Evolutionary conservation across 2,797 vertebrate genomes (phyloP).

Genomic region (Danio tinwini): DNA sequence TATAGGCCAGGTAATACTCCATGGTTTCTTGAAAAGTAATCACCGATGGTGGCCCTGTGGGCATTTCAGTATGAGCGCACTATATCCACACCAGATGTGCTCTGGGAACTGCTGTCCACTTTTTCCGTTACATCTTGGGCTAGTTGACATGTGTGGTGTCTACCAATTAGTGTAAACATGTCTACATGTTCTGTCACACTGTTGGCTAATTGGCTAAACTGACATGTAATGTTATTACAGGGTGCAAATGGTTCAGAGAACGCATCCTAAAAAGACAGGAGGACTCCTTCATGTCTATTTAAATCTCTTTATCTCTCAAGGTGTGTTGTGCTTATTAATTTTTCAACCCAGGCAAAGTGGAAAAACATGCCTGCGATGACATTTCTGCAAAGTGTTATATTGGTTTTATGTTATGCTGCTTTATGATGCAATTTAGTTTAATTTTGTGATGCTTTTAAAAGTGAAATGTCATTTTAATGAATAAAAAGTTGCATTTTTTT

Average conservation of each 20-base stretch:
- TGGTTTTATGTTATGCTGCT: background rate
- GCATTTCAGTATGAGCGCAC: slow-evolving; percentile 35
- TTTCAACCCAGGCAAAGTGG: background rate
- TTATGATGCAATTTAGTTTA: too few species aligned
- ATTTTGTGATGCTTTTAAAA: too few species aligned
- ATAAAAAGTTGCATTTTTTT: too few species aligned
- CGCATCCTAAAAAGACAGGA: background rate
- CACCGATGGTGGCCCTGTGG: slow-evolving; percentile 48
- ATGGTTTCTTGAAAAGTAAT: slow-evolving; percentile 57
- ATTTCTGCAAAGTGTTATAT: background rate
- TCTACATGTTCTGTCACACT: slow-evolving; percentile 36
- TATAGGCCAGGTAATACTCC: slow-evolving; percentile 52
- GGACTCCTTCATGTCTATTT: background rate
- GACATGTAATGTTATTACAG: slow-evolving; percentile 33
- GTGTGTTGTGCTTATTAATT: background rate
- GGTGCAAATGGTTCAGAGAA: background rate
- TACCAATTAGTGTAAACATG: slow-evolving; percentile 47
- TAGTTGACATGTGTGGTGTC: slow-evolving; percentile 23
- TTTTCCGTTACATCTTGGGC: slow-evolving; percentile 9
- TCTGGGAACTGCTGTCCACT: slow-evolving; percentile 37
- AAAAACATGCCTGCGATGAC: background rate
- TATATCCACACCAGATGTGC: slow-evolving; percentile 48
- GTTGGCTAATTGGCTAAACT: slow-evolving; percentile 50
- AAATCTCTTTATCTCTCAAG: background rate
- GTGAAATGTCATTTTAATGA: too few species aligned